Percentiles rank a stretch among this genome's conserved stretches.
Conservation (phyloP, 2,113 vertebrate genomes). For the Cyprinodon brontotheroides region DNA sequence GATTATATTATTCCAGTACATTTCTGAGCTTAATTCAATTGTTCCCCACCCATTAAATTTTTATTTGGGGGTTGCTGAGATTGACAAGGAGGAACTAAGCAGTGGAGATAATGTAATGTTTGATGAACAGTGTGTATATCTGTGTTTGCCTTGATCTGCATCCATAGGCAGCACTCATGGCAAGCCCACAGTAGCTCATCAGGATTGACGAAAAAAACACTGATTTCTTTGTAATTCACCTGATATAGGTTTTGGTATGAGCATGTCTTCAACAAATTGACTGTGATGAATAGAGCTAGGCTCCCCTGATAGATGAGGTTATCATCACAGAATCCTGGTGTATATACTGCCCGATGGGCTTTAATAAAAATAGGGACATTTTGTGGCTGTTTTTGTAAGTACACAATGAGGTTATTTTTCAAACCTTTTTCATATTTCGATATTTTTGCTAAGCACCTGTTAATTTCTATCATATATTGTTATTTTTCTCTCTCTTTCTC, state of each 20-base stretch:
- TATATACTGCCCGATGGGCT: background rate
- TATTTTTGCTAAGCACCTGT: background rate
- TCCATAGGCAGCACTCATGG: background rate
- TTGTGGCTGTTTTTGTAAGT: slow-evolving; percentile 3
- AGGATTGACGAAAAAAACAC: too few species aligned
- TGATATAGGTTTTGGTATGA: background rate
- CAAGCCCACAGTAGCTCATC: slow-evolving; percentile 8
- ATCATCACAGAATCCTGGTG: slow-evolving; percentile 11
- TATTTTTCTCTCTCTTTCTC: background rate
- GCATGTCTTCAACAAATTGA: background rate
- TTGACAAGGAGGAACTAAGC: slow-evolving; percentile 59
- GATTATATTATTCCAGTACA: slow-evolving; percentile 72
- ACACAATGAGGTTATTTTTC: slow-evolving; percentile 19
- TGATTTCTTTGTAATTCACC: background rate
- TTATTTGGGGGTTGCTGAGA: slow-evolving; percentile 59
- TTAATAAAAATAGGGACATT: slow-evolving; percentile 12
- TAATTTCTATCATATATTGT: background rate
- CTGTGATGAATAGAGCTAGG: slow-evolving; percentile 17
- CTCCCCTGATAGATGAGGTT: slow-evolving; percentile 15
- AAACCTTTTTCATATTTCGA: slow-evolving; percentile 14
- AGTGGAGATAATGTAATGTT: slow-evolving; percentile 44
- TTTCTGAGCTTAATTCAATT: slow-evolving; percentile 76
- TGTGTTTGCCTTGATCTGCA: slow-evolving; percentile 5
- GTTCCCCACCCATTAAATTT: slow-evolving; percentile 68
- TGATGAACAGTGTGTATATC: slow-evolving; percentile 6